phyloP scores from a whole-genome alignment of 2,797 vertebrate genomes.

The Platyrinchus mystaceus region DNA sequence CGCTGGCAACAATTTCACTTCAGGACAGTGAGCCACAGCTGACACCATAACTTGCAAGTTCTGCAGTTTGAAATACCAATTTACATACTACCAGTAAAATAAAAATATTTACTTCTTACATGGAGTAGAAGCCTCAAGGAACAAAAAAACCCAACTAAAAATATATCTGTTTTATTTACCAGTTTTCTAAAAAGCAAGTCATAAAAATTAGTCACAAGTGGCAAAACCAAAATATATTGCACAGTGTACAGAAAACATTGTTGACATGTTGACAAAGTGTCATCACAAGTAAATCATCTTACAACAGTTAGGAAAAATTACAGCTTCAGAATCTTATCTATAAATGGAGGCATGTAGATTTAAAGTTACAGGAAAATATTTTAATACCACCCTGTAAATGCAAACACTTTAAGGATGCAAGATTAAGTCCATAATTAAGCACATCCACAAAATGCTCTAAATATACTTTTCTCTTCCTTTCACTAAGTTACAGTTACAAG shows the following conservation, averaged over 20 bases:
- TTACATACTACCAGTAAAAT: neutral
- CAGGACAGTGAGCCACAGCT: neutral
- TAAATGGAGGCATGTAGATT: slow-evolving; percentile 75
- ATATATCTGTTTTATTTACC: slow-evolving; percentile 80
- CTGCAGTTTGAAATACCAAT: neutral
- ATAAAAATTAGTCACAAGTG: slow-evolving; percentile 80
- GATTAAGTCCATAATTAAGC: slow-evolving; percentile 57
- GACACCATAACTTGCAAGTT: neutral
- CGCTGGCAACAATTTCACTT: neutral
- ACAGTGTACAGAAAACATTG: slow-evolving; percentile 68
- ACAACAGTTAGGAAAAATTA: slow-evolving; percentile 63
- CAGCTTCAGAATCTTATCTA: slow-evolving; percentile 64
- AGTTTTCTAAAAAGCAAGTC: slow-evolving; percentile 80
- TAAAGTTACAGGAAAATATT: slow-evolving; percentile 64
- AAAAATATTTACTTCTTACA: neutral
- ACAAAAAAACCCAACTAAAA: slow-evolving; percentile 68
- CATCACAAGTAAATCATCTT: slow-evolving; percentile 50
- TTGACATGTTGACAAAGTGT: slow-evolving; percentile 62
- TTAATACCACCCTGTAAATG: slow-evolving; percentile 65
- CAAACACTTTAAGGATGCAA: slow-evolving; percentile 64
- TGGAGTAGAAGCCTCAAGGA: neutral
- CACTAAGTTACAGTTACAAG: slow-evolving; percentile 61
- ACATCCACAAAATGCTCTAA: slow-evolving; percentile 67
- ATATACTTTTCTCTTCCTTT: slow-evolving; percentile 51
- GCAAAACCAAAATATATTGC: slow-evolving; percentile 73